Conservation (phyloP, 2,113 vertebrate species). For the Ia io region DNA sequence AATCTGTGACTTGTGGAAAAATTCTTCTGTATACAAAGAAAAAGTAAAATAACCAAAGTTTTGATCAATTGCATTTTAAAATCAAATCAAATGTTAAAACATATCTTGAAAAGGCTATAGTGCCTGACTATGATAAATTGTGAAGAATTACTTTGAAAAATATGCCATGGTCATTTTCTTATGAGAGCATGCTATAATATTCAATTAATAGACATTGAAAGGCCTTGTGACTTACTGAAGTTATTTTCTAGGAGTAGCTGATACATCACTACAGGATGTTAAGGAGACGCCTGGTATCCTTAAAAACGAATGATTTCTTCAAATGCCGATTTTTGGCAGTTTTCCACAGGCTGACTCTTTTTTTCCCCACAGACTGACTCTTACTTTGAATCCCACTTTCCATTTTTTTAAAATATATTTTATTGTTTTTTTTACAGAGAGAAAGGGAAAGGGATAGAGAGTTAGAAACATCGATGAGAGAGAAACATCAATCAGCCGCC, state of each 20-base stretch:
- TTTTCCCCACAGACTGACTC: background rate
- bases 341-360: background rate
- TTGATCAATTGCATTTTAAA: background rate
- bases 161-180: background rate
- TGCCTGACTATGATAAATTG: background rate
- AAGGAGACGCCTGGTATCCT: background rate
- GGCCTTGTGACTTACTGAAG: background rate
- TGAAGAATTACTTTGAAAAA: background rate
- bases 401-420: background rate
- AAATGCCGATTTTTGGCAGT: background rate
- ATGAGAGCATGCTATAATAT: background rate
- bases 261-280: background rate
- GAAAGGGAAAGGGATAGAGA: too few relatives aligned
- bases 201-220: background rate
- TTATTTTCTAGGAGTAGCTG: background rate
- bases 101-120: background rate
- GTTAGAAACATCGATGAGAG: too few relatives aligned
- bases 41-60: background rate
- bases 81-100: background rate
- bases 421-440: too few relatives aligned
- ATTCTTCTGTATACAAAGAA: background rate
- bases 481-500: too few relatives aligned
- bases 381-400: constrained; percentile 2
- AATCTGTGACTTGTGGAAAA: background rate
- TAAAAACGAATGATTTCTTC: constrained; percentile 32